A percentile compares a stretch with the other conserved stretches of the same genome.
These are phyloP conservation scores for Macropodus opercularis DNA, from an alignment of 2,797 vertebrate species.

Conservation along the genomic window DNA sequence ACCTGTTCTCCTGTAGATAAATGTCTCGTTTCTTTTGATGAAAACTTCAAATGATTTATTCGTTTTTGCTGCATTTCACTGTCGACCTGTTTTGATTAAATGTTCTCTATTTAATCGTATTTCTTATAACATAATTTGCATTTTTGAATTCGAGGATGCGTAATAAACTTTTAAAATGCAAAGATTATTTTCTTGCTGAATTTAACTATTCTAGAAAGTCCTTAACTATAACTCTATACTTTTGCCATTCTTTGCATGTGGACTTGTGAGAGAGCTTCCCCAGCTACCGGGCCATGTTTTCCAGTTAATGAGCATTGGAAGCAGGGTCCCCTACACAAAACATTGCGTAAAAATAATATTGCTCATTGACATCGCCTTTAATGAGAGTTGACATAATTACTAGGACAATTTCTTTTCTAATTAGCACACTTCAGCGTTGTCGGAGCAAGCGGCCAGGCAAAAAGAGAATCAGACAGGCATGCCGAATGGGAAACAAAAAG, in stretches of 20 bases:
- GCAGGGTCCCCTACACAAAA: slow-evolving; percentile 90
- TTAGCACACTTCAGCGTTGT: slow-evolving; percentile 95
- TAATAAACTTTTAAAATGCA: slow-evolving; percentile 72
- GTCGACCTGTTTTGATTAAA: slow-evolving; percentile 37
- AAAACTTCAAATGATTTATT: slow-evolving; percentile 19
- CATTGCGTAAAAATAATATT: slow-evolving; percentile 98
- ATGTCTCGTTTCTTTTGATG: slow-evolving; percentile 37
- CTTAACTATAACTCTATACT: slow-evolving; percentile 80
- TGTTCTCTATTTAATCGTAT: slow-evolving; percentile 74
- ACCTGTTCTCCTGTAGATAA: slow-evolving; percentile 28
- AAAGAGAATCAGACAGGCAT: slow-evolving; percentile 95
- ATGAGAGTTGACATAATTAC: slow-evolving; percentile 97
- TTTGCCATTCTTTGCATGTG: slow-evolving; percentile 56
- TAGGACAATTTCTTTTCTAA: slow-evolving; percentile 97
- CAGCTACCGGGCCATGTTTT: slow-evolving; percentile 80
- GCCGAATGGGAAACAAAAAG: slow-evolving; percentile 93
- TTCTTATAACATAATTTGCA: slow-evolving; percentile 53
- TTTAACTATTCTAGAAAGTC: slow-evolving; percentile 12
- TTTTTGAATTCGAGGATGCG: slow-evolving; percentile 59
- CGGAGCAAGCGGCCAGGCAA: slow-evolving; percentile 86
- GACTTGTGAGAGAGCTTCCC: slow-evolving; percentile 74
- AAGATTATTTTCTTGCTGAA: slow-evolving; percentile 11
- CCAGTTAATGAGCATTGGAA: slow-evolving; percentile 93
- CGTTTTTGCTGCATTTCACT: slow-evolving; percentile 24
- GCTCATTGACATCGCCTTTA: slow-evolving; percentile 90